Conservation (phyloP, 2,797 vertebrate genomes). For the Lepilemur septentrionalis region DNA sequence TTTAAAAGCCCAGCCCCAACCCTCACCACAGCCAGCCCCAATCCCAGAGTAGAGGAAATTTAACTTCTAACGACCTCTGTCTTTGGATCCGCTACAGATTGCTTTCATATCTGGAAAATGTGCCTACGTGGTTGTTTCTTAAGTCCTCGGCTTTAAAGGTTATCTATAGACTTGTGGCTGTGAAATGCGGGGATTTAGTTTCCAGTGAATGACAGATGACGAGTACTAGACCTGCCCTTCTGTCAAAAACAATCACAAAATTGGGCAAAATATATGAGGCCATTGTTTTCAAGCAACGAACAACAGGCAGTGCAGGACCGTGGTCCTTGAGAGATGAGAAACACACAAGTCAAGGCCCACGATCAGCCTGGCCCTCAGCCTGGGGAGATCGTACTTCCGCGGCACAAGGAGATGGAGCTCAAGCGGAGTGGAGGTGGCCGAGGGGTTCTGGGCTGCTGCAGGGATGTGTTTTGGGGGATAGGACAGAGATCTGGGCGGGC, state of each 20-base stretch:
- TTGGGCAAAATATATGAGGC: neutral
- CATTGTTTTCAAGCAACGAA: neutral
- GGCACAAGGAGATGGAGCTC: neutral
- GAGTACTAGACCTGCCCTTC: neutral
- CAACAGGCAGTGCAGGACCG: no score
- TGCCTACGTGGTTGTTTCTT: neutral
- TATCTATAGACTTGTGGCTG: neutral
- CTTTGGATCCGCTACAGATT: neutral
- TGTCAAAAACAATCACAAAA: neutral
- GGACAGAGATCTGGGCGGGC: neutral
- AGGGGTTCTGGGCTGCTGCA: neutral
- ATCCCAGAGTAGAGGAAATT: neutral
- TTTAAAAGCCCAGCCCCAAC: neutral
- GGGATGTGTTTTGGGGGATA: neutral
- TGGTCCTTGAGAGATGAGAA: neutral
- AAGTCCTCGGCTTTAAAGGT: neutral
- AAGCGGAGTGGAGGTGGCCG: neutral
- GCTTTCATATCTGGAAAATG: neutral
- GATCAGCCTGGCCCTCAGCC: neutral
- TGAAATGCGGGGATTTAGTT: neutral
- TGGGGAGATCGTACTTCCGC: neutral
- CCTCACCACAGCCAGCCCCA: neutral
- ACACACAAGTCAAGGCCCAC: neutral
- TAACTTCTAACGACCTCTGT: neutral
- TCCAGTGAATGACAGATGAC: neutral